phyloP scores from a whole-genome alignment of 2,888 invertebrate species.

The Chesias legatella region DNA sequence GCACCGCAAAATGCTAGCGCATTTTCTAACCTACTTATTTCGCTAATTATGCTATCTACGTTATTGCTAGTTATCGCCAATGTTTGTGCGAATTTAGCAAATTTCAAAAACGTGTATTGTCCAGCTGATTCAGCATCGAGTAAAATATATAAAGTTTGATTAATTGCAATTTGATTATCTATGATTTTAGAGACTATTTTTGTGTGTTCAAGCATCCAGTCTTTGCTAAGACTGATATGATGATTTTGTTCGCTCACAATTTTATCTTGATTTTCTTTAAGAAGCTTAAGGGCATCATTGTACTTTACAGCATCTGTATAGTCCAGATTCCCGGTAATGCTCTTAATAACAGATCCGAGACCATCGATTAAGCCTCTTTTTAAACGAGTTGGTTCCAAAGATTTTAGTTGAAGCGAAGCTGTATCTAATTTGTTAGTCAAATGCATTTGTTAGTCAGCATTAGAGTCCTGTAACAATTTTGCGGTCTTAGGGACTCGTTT shows the following conservation, averaged over 20 bases:
- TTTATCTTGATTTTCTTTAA: no score
- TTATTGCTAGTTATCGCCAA: neutral
- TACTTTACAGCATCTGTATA: slow-evolving; percentile 1
- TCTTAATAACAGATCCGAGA: slow-evolving; percentile 14
- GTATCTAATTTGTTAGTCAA: neutral
- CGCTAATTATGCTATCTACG: neutral
- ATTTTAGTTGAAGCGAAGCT: neutral
- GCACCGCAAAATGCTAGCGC: neutral
- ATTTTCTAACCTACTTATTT: neutral
- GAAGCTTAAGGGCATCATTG: neutral
- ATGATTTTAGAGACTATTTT: no score
- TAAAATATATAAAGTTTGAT: no score
- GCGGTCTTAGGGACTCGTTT: no score
- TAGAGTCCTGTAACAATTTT: no score
- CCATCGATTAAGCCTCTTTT: slow-evolving; percentile 15
- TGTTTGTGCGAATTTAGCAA: no score
- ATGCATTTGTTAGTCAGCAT: no score
- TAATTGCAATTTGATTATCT: no score
- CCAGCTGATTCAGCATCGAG: no score
- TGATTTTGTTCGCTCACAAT: no score
- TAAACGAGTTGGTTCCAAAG: slow-evolving; percentile 3
- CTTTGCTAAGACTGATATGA: no score
- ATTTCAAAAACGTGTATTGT: neutral
- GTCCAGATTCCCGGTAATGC: slow-evolving; percentile 17
- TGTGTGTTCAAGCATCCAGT: no score